Evolutionary conservation across 2,888 invertebrate genomes (phyloP), one percentile per base, ranked within the genome.

Genomic region (Dascillus cervinus): DNA sequence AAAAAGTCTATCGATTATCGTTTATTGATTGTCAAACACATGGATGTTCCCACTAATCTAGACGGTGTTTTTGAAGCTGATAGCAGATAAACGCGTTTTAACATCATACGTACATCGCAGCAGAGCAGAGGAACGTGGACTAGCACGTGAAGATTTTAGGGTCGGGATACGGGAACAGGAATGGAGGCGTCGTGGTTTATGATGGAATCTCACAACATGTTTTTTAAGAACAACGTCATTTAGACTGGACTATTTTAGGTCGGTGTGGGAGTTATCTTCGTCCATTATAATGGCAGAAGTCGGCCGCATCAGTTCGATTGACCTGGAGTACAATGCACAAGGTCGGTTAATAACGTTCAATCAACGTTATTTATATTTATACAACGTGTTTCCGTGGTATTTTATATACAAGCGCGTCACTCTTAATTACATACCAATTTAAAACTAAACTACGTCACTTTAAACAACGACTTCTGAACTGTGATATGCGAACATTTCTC

Each of bases 1-100:
- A 4, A 31, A 15, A 34, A 43, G 41, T 36, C 30, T 44, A 47
- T 47, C 29, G 50, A 51, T 53, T 52, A 44, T 44, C 37, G 41
- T 47, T 39, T 53, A 55, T 53, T 50, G 54, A 53, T 52, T 50
- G 50, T 49, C 49, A 38, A 43, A 32, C 46, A 46, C 48, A 43
- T 50, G 46, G 40, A 47, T 34, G 35, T 43, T 46, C 37, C 26
- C 46, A 46, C 40, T 45, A 43, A 41, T 41, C 31, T 31, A 13
- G 24, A 30, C 27, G 30, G 28, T 28, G 31, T 23, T 27, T 31
- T 29, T 28, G 20, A 23, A 23, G 26, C 15, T 13, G 32, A 22
- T 30, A 26, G 29, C 22, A 29, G 34, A 22, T 34, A 29, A 37
- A 14, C 26, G 26, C 30, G 24, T 32, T 26, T 31, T 22, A 22